phyloP scores from a whole-genome alignment of 2,888 invertebrate genomes.

The Leptinotarsa rubiginosa region DNA sequence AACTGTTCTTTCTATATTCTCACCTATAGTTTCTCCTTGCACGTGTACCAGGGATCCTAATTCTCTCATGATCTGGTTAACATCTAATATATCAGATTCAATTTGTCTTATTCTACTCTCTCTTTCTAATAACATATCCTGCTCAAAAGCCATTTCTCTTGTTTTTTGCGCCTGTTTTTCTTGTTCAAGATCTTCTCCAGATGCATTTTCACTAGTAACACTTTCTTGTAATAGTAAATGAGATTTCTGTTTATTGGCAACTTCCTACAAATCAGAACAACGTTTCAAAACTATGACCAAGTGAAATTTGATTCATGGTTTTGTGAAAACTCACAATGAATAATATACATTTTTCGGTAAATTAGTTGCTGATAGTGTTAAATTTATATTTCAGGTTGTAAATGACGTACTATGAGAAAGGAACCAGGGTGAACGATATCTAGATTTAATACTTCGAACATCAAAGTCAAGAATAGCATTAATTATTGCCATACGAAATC shows the following conservation, averaged over 20 bases:
- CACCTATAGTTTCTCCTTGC: slow-evolving; percentile 81
- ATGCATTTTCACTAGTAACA: slow-evolving; percentile 55
- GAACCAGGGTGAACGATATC: no score
- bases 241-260: slow-evolving; percentile 78
- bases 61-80: slow-evolving; percentile 85
- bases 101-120: slow-evolving; percentile 84
- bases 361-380: no score
- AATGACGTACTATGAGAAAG: no score
- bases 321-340: no score
- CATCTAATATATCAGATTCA: slow-evolving; percentile 84
- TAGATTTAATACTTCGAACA: no score
- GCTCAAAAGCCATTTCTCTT: slow-evolving; percentile 80
- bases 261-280: slow-evolving; percentile 65
- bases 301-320: background rate
- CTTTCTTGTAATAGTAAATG: slow-evolving; percentile 65
- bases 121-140: slow-evolving; percentile 82
- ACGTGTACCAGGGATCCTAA: slow-evolving; percentile 77
- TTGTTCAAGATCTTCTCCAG: slow-evolving; percentile 61
- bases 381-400: no score
- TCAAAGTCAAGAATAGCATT: no score
- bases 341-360: no score
- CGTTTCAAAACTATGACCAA: background rate
- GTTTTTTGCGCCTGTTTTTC: slow-evolving; percentile 65
- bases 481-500: no score
- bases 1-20: background rate